Evolutionary conservation across 1,140 invertebrate genomes (phyloP), one percentile per base, ranked within the genome.

Genomic region (Brachionus paranguensis): DNA sequence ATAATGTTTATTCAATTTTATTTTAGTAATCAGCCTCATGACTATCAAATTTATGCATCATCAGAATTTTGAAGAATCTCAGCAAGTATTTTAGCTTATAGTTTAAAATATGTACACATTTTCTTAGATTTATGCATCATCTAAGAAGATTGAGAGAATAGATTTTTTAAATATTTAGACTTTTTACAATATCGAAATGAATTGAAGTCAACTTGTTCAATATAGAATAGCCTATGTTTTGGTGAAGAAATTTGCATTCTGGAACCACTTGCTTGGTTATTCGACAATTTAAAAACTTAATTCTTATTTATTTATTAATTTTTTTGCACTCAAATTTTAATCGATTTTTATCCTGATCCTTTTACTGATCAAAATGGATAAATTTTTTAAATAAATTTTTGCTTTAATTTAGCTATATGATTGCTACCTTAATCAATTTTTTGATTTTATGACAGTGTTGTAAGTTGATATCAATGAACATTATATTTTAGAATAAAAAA

Each of bases 51-150:
- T 6, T 72, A 5, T 72, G 37, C 68, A 43, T 41, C 68, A 72
- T 41, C 68, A 17, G 68, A 72, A 41, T 72, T 72, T 72, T 72
- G 37, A 72, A 72, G 41, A 72, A 43, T 72, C 33, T 72, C 17
- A 41, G 8, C 14, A 72, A 72, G 6, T 20, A 72, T 60, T 60
- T 60, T 60, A 60, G 53, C 53, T 60, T 60, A 24, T 60, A 60
- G 53, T 20, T 60, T 60, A 60, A 60, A 60, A 20, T 60, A 60
- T 60, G 53, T 60, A 60, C n/a, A 60, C 17, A 60, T 60, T 60
- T 60, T 60, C 53, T 60, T 60, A 60, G 53, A 60, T 20, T 20
- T 24, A 24, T 60, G 53, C 2, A 60, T 24, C 8, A 60, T 60
- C 53, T 60, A 60, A 60, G 53, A 60, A 60, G 53, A 60, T 60